Conservation (phyloP, 1,140 invertebrate genomes). For the Notospermus geniculatus region DNA sequence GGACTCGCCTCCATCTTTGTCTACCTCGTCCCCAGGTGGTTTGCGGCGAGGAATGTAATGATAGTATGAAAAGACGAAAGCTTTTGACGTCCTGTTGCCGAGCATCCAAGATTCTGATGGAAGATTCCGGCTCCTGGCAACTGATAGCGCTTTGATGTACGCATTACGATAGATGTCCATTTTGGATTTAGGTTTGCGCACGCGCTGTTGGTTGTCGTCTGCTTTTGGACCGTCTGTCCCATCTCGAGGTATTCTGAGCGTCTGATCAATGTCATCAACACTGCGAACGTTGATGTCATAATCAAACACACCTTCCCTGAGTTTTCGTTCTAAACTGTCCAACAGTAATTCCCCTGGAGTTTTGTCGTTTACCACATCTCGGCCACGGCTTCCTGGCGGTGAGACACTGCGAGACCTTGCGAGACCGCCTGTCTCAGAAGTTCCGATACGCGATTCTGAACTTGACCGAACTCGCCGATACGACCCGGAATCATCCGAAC, state of each 20-base stretch:
- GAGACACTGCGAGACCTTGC: too few species aligned
- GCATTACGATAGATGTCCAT: neutral
- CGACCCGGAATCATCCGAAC: too few species aligned
- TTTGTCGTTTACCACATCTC: neutral
- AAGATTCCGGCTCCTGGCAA: neutral
- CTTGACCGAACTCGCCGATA: too few species aligned
- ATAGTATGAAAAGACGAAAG: neutral
- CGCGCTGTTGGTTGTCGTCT: neutral
- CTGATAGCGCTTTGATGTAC: conserved; percentile 10
- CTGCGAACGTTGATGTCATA: too few species aligned
- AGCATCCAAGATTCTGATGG: conserved; percentile 2
- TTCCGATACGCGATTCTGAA: too few species aligned
- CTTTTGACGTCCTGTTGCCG: neutral
- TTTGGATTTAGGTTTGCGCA: neutral
- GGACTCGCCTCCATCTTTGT: neutral
- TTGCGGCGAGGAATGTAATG: neutral
- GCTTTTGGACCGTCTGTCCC: neutral
- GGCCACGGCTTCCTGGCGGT: too few species aligned
- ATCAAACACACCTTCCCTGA: too few species aligned
- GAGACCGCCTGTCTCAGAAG: too few species aligned
- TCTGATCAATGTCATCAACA: neutral
- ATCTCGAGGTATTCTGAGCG: neutral
- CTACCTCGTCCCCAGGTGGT: neutral
- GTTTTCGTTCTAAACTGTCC: neutral
- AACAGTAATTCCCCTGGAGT: neutral